Evolutionary conservation across 1,140 invertebrate genomes (phyloP).

Genomic region (Saccostrea glomerata): DNA sequence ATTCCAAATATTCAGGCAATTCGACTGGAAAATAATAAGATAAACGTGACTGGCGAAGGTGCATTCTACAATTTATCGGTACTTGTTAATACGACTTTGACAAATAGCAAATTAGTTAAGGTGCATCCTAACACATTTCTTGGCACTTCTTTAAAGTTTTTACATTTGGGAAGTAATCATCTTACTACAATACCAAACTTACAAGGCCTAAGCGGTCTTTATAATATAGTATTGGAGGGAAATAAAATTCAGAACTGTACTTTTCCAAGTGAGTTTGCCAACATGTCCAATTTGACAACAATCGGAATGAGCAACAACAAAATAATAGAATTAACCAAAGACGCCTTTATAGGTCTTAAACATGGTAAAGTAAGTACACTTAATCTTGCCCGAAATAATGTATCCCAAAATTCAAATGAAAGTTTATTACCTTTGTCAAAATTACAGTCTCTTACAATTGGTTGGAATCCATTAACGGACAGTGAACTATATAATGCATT

Average conservation of each 20-base stretch:
- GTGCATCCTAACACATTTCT: slow-evolving; percentile 57
- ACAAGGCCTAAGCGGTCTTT: slow-evolving; percentile 51
- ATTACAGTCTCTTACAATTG: slow-evolving; percentile 66
- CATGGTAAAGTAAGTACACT: slow-evolving; percentile 55
- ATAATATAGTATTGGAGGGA: slow-evolving; percentile 59
- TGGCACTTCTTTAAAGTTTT: slow-evolving; percentile 47
- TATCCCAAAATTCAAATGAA: slow-evolving; percentile 51
- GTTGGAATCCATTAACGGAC: slow-evolving; percentile 61
- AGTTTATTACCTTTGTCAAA: slow-evolving; percentile 58
- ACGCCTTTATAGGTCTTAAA: slow-evolving; percentile 57
- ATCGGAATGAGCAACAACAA: slow-evolving; percentile 68
- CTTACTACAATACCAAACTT: slow-evolving; percentile 59
- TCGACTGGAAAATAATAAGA: slow-evolving; percentile 56
- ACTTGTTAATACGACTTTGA: slow-evolving; percentile 52
- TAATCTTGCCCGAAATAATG: slow-evolving; percentile 60
- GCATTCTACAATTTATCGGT: slow-evolving; percentile 52
- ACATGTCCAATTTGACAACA: slow-evolving; percentile 36
- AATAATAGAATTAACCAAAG: slow-evolving; percentile 54
- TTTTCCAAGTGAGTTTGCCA: slow-evolving; percentile 55
- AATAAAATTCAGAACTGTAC: slow-evolving; percentile 64
- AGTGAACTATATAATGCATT: slow-evolving; percentile 56
- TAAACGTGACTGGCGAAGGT: slow-evolving; percentile 44
- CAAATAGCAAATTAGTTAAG: slow-evolving; percentile 58
- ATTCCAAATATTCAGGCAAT: slow-evolving; percentile 47
- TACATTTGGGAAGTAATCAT: slow-evolving; percentile 62